Base-by-base conservation (phyloP, 2,888 invertebrate species). In the Abrostola tripartita region DNA sequence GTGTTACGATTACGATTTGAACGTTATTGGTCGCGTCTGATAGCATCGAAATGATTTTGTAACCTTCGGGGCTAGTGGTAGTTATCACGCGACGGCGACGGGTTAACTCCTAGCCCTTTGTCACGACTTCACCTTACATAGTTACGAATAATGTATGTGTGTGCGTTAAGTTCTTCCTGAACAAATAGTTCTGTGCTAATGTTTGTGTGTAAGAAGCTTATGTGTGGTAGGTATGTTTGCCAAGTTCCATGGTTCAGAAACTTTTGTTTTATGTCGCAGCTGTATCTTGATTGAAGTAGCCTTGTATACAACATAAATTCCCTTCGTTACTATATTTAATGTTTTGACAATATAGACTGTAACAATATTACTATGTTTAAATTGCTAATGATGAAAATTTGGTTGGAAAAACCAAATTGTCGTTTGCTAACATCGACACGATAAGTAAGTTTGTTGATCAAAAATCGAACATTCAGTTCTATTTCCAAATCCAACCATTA, bases 61-160 rank as follows among this genome's bases (percentile, higher is more conserved):
- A 80, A 77, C 83, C 82, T 83, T 82, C 76, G 52, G 35, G 35
- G 44, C 58, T 64, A 81, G 57, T 75, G 58, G 54, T 9, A 51
- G 52, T 65, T 76, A 79, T 84, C 90, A 90, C 90, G 90, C 90
- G 82, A 88, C 68, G 74, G 24, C 14, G 66, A 65, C 63, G 61
- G 65, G 61, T 74, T 65, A 63, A 76, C 53, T 68, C 36, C 36
- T 65, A 73, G 81, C 75, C 73, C 67, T 69, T 74, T 82, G 84
- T 86, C 87, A 86, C 79, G 81, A 80, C 73, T 81, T 73, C 70
- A 76, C 80, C 77, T 81, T 79, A 80, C 79, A 75, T 71, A 70
- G 58, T 71, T 57, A 14, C n/a, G 44, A 52, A 5, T 40, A 49
- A 38, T 59, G 24, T 55, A 12, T 47, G 11, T 10, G 36, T 49